Conservation (phyloP, 1,140 invertebrate species). For the Sycobia sp. region DNA sequence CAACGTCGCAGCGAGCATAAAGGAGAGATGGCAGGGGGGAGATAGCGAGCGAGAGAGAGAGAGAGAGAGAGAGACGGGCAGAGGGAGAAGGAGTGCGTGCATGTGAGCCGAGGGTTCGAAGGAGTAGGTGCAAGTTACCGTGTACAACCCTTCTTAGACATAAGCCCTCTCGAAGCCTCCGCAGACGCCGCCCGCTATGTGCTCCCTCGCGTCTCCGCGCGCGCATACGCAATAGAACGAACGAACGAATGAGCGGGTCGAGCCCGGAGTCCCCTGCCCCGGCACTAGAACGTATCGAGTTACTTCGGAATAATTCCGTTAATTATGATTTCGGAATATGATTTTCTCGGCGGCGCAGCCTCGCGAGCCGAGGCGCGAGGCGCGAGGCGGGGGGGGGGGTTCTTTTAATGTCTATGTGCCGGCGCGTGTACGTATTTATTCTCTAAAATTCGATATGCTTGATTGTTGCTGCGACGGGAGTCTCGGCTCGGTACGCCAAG, state of each 20-base stretch:
- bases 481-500: too few species aligned
- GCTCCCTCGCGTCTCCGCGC: neutral
- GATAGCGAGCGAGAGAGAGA: too few species aligned
- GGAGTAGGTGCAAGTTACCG: conserved; percentile 16
- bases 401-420: too few species aligned
- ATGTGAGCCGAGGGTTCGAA: conserved; percentile 5
- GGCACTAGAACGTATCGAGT: conserved; percentile 49
- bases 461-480: conserved; percentile 8
- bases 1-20: conserved; percentile 24
- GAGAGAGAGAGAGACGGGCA: too few species aligned
- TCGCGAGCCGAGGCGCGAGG: neutral
- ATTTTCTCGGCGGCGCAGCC: conserved; percentile 43
- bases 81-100: conserved; percentile 13
- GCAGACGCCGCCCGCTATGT: neutral
- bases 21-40: too few species aligned
- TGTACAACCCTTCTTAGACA: conserved; percentile 54
- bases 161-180: conserved; percentile 27
- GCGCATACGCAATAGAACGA: neutral
- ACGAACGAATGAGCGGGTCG: neutral
- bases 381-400: neutral
- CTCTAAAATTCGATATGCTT: conserved; percentile 26
- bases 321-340: conserved; percentile 58
- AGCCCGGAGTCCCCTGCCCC: neutral
- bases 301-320: conserved; percentile 56
- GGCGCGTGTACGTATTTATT: too few species aligned